Evolutionary conservation across 2,797 vertebrate species (phyloP).

Genomic region (Chaenodraco wilsoni): DNA sequence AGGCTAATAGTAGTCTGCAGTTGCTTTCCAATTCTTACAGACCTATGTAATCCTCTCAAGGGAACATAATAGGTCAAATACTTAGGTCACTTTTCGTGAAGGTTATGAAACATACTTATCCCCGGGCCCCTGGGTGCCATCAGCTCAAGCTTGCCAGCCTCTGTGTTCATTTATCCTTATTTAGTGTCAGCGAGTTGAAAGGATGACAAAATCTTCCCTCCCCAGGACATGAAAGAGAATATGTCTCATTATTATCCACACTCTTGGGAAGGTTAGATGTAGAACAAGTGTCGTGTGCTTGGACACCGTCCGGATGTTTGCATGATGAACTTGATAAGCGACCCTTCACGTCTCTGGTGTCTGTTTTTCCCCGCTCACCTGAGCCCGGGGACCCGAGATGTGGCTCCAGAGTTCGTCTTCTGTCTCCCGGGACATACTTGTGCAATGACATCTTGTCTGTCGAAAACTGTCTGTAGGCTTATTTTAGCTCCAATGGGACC

Average conservation of each 20-base stretch:
- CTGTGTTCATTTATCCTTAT: slow-evolving; percentile 36
- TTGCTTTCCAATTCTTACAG: slow-evolving; percentile 37
- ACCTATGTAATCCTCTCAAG: slow-evolving; percentile 43
- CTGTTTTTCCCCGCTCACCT: slow-evolving; percentile 69
- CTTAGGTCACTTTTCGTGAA: slow-evolving; percentile 15
- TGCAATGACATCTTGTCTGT: slow-evolving; percentile 67
- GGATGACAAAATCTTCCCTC: slow-evolving; percentile 21
- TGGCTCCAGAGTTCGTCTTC: slow-evolving; percentile 52
- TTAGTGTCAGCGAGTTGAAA: slow-evolving; percentile 39
- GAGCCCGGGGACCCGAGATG: slow-evolving; percentile 47
- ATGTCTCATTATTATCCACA: slow-evolving; percentile 48
- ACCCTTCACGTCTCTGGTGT: slow-evolving; percentile 51
- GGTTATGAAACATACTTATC: slow-evolving; percentile 44
- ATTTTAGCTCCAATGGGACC: slow-evolving; percentile 67
- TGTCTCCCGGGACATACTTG: slow-evolving; percentile 71
- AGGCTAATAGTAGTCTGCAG: slow-evolving; percentile 40
- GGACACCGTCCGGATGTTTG: slow-evolving; percentile 37
- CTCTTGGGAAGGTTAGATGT: slow-evolving; percentile 56
- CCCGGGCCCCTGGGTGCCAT: slow-evolving; percentile 22
- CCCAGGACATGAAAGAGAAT: slow-evolving; percentile 47
- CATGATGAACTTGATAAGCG: slow-evolving; percentile 58
- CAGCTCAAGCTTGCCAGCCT: slow-evolving; percentile 26
- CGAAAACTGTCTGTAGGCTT: slow-evolving; percentile 54
- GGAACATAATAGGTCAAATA: slow-evolving; percentile 34
- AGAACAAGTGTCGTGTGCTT: slow-evolving; percentile 23